Evolutionary conservation across 2,113 vertebrate species (phyloP).

Genomic region (Xiphophorus maculatus): DNA sequence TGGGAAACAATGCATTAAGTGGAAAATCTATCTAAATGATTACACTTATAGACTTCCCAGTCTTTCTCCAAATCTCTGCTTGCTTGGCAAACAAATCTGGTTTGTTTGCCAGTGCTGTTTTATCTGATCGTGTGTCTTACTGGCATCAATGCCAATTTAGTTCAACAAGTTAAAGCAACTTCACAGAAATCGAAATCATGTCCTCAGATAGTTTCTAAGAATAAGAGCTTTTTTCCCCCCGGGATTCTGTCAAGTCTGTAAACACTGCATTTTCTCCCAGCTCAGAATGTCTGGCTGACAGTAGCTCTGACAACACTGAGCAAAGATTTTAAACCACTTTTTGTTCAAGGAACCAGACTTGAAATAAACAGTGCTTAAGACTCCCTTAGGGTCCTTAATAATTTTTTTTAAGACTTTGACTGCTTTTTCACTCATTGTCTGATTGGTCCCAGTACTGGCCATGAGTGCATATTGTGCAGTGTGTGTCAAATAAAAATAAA

Average conservation of each 20-base stretch:
- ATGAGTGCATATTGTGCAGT: too few relatives aligned
- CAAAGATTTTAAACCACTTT: not conserved
- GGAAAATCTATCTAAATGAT: too few relatives aligned
- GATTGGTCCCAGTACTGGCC: too few relatives aligned
- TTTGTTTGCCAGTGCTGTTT: not conserved
- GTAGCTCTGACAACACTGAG: not conserved
- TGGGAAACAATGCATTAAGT: too few relatives aligned
- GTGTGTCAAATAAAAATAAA: too few relatives aligned
- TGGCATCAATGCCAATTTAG: slow-evolving; percentile 1
- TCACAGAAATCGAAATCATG: not conserved
- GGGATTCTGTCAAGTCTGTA: not conserved
- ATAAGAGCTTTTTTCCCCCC: not conserved
- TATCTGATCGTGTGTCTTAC: not conserved
- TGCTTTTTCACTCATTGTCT: too few relatives aligned
- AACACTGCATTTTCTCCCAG: not conserved
- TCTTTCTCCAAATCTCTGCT: not conserved
- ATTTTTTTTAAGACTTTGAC: not conserved
- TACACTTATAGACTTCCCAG: not conserved
- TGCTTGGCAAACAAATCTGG: not conserved
- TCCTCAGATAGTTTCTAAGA: not conserved
- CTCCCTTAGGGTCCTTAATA: not conserved
- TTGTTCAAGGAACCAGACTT: not conserved
- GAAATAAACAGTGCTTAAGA: not conserved
- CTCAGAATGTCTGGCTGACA: not conserved
- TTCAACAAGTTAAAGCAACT: not conserved